Evolutionary conservation across 2,113 vertebrate genomes (phyloP).

Genomic region (Misgurnus anguillicaudatus): DNA sequence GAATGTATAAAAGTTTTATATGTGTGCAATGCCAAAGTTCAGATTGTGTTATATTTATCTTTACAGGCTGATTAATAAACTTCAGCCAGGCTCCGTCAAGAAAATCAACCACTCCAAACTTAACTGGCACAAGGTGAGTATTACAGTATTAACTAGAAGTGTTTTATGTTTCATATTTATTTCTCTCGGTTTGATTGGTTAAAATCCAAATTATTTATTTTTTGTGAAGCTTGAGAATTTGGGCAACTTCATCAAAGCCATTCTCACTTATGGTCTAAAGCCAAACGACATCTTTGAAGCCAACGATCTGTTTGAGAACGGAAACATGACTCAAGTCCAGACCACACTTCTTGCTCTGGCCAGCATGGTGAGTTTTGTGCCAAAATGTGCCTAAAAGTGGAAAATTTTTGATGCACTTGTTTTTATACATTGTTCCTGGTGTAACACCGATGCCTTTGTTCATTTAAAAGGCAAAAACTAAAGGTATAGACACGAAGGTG

Average conservation of each 20-base stretch:
- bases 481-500: conserved; percentile 83
- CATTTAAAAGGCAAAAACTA: conserved; percentile 81
- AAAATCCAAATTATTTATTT: no score
- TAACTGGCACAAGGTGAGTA: conserved; percentile 88
- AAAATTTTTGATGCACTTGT: neutral
- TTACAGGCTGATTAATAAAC: conserved; percentile 81
- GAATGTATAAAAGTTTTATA: neutral
- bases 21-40: neutral
- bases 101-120: conserved; percentile 86
- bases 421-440: no score
- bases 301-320: conserved; percentile 89
- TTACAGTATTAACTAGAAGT: neutral
- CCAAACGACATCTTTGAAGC: conserved; percentile 90
- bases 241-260: conserved; percentile 89
- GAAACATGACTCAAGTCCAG: conserved; percentile 90
- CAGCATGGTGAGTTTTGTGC: conserved; percentile 78
- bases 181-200: neutral
- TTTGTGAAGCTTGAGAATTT: conserved; percentile 83
- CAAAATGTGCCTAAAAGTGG: neutral
- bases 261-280: conserved; percentile 85
- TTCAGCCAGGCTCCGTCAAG: conserved; percentile 84
- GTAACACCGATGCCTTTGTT: neutral
- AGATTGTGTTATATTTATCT: conserved; percentile 14
- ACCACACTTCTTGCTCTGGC: conserved; percentile 84
- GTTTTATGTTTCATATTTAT: neutral